Conservation (phyloP, 1,140 invertebrate genomes). For the Andricus grossulariae region DNA sequence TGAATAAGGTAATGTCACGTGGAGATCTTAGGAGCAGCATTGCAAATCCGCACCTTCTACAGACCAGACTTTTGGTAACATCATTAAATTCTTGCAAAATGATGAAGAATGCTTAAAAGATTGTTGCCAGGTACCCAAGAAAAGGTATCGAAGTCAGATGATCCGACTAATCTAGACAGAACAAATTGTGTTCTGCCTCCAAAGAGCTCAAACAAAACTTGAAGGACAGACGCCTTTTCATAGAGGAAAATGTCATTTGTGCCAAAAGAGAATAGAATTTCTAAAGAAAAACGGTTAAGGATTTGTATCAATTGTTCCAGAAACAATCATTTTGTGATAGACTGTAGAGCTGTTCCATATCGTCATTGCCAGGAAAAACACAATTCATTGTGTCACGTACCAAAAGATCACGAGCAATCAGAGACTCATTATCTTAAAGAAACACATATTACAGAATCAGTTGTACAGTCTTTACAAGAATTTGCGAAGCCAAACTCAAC, state of each 20-base stretch:
- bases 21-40: no score
- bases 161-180: neutral
- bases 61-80: neutral
- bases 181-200: neutral
- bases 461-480: no score
- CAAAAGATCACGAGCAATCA: neutral
- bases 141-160: constrained; percentile 27
- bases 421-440: neutral
- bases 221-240: constrained; percentile 29
- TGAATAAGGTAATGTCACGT: no score
- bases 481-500: no score
- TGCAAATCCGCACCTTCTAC: no score
- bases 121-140: constrained; percentile 36
- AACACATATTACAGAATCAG: no score
- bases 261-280: no score
- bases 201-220: constrained; percentile 17
- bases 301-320: constrained; percentile 43
- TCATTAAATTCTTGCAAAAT: constrained; percentile 40
- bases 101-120: constrained; percentile 43
- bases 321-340: constrained; percentile 39
- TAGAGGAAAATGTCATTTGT: constrained; percentile 3
- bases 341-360: constrained; percentile 42
- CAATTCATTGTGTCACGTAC: constrained; percentile 30
- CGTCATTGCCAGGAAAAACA: constrained; percentile 36
- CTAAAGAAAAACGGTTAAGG: constrained; percentile 30